Evolutionary conservation across 2,888 invertebrate species (phyloP), one percentile per base, ranked within the genome.

Genomic region (Slavum lentiscoides): DNA sequence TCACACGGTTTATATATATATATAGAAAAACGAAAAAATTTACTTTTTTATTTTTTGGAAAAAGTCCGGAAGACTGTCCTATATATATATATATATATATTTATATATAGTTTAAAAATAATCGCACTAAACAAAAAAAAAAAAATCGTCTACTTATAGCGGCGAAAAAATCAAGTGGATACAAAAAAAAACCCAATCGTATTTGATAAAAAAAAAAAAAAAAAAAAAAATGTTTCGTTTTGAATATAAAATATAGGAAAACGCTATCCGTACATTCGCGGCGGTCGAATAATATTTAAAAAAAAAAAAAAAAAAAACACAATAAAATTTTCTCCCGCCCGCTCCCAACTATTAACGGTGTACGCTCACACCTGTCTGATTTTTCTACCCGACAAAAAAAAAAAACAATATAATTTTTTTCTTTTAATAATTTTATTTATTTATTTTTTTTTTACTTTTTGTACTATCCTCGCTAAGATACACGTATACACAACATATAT

Each of bases 1-100:
- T 80, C 80, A 80, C 80, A 80, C 80, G 39, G 80, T 72, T 58
- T 37, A 61, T n/a, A 69, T 43, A 9, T 43, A 43, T 9, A 43
- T 9, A 43, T n/a, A 55, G 17, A 43, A 62, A 30, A 30, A 30
- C 4, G 15, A 43, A 17, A 59, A 76, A 74, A 59, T 64, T 59
- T n/a, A n/a, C n/a, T n/a, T n/a, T n/a, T n/a, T n/a, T n/a, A n/a
- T 67, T 59, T 7, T 43, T 74, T 19, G 67, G 58, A 80, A 70
- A 72, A 58, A 80, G 64, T 80, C 80, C 64, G 80, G 80, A 80
- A 80, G 80, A 80, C 80, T 43, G 80, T 66, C 39, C 64, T 55
- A 70, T 53, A 21, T 61, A 53, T 55, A 53, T 39, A 39, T 49
- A 49, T 49, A 49, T 49, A 49, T 13, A 49, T 49, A 49, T 49